Conservation (phyloP, 2,113 vertebrate genomes). For the Plotosus lineatus region DNA sequence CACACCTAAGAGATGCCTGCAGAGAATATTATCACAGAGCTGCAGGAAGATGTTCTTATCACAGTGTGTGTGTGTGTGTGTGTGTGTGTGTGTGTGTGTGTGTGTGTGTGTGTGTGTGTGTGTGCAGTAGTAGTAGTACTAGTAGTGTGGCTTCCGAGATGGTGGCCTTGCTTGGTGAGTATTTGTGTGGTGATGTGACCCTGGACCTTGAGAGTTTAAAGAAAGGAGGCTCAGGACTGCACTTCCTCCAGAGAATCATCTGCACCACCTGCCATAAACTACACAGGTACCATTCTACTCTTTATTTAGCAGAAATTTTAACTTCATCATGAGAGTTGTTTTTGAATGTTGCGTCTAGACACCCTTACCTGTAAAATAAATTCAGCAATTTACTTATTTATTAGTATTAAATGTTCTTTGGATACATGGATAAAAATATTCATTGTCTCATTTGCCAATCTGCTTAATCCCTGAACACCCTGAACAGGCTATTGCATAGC, state of each 20-base stretch:
- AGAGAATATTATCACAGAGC: background rate
- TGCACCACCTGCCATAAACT: conserved; percentile 73
- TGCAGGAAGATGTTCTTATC: background rate
- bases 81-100: too few relatives aligned
- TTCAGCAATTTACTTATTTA: too few relatives aligned
- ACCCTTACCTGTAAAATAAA: too few relatives aligned
- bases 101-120: background rate
- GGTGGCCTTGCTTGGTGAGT: conserved; percentile 75
- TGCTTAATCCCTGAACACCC: too few relatives aligned
- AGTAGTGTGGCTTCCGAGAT: conserved; percentile 71
- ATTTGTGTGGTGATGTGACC: conserved; percentile 75
- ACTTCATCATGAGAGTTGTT: background rate
- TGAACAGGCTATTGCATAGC: too few relatives aligned
- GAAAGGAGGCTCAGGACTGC: conserved; percentile 72
- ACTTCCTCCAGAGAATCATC: conserved; percentile 72
- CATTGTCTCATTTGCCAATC: too few relatives aligned
- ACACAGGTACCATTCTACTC: conserved; percentile 67
- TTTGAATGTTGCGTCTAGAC: background rate
- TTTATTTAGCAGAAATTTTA: background rate
- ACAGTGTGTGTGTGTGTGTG: background rate
- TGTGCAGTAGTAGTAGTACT: too few relatives aligned
- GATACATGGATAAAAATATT: too few relatives aligned
- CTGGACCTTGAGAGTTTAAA: conserved; percentile 77
- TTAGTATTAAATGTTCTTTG: too few relatives aligned
- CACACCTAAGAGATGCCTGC: background rate